phyloP scores from a whole-genome alignment of 1,140 invertebrate species.

The Zaprionus nigranus region DNA sequence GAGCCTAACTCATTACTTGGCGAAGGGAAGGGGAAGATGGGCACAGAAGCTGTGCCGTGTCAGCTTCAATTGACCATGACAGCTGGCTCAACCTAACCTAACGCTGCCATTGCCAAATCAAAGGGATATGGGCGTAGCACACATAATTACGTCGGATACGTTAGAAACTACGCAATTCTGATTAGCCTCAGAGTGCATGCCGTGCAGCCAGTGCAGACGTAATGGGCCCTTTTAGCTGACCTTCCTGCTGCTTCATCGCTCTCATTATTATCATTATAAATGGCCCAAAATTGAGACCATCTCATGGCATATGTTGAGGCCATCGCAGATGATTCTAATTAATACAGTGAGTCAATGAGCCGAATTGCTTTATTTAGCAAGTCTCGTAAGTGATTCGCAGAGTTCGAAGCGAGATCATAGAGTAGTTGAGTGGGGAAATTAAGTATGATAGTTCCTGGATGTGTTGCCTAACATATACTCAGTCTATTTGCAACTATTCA shows the following conservation, averaged over 20 bases:
- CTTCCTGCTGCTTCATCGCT: neutral
- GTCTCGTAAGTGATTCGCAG: neutral
- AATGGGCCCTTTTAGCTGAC: neutral
- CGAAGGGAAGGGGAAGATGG: neutral
- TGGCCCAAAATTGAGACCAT: neutral
- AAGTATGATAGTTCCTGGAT: neutral
- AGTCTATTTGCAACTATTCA: neutral
- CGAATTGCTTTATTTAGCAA: neutral
- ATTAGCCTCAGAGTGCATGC: constrained; percentile 67
- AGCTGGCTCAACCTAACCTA: constrained; percentile 31
- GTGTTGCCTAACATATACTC: neutral
- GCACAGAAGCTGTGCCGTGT: neutral
- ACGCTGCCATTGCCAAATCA: constrained; percentile 47
- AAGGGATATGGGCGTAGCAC: neutral
- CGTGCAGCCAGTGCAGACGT: neutral
- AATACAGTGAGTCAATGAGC: constrained; percentile 10
- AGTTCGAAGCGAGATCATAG: neutral
- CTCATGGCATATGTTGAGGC: constrained; percentile 45
- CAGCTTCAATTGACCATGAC: constrained; percentile 27
- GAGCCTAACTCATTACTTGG: constrained; percentile 5
- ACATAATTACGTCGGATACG: constrained; percentile 62
- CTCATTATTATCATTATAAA: constrained; percentile 8
- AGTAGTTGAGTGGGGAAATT: neutral
- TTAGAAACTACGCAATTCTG: constrained; percentile 66
- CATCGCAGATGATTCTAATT: constrained; percentile 36